Evolutionary conservation across 2,888 invertebrate genomes (phyloP), one percentile per base, ranked within the genome.

Genomic region (Horisme vitalbata): DNA sequence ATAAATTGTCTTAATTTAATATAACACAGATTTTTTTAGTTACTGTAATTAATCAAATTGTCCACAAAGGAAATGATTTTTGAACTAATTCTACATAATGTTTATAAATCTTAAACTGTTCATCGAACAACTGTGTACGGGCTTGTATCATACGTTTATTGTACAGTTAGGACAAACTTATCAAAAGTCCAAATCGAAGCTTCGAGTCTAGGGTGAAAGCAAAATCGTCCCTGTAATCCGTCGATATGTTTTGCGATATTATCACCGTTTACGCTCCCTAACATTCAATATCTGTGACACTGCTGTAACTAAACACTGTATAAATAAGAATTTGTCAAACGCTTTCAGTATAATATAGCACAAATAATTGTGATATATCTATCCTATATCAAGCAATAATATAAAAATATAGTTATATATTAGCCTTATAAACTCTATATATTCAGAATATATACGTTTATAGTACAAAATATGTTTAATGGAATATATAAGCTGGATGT

Each of bases 401-500:
- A 28, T 7, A 14, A 23, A 35, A 35, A 36, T 32, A 39, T 39
- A 39, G 37, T 38, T 26, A 38, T 33, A n/a, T n/a, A n/a, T 32
- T 37, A 43, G 41, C 36, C 30, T 32, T 43, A 32, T 37, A 33
- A 45, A 38, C 45, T 24, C 14, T 38, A 38, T 48, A 48, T 41
- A 30, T 14, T 34, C 1, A 34, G 30, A 23, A 41, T 28, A 35
- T 36, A 41, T 44, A 49, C 35, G 21, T 44, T 49, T 35, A 49
- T 49, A 44, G 49, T 49, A 49, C 49, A 49, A 49, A 49, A 28
- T 49, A 49, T 49, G 26, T 39, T 39, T 49, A 44, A 41, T 39
- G 38, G 37, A 47, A 24, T 43, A 31, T 31, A 43, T 30, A 38
- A 44, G 44, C 35, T 38, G 34, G 30, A 48, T 12, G 15, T 24